Conservation (phyloP, 2,888 invertebrate species). For the Prosapia bicincta region DNA sequence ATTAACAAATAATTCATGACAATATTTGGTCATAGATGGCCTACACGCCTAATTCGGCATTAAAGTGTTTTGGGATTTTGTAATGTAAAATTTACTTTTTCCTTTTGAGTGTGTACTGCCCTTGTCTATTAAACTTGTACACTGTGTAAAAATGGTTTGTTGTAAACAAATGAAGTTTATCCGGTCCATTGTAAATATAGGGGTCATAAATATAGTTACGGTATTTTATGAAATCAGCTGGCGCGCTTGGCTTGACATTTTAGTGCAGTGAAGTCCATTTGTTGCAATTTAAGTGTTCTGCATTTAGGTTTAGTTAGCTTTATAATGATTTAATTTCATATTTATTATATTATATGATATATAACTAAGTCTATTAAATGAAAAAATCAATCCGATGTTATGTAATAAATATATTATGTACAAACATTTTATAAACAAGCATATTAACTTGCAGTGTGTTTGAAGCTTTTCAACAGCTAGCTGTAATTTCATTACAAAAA, state of each 20-base stretch:
- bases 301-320: not conserved
- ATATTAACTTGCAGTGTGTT: no score
- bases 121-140: not conserved
- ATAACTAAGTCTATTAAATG: no score
- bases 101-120: not conserved
- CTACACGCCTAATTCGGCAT: not conserved
- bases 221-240: not conserved
- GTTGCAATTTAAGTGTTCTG: not conserved
- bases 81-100: not conserved
- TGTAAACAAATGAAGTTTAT: not conserved
- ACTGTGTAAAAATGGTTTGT: not conserved
- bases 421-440: no score
- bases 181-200: not conserved
- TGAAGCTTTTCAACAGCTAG: no score
- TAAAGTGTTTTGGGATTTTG: not conserved
- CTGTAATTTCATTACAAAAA: no score
- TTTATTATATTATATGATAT: not conserved
- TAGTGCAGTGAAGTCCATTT: not conserved
- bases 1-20: not conserved
- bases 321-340: not conserved
- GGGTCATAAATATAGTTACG: not conserved
- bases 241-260: not conserved
- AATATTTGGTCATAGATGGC: not conserved
- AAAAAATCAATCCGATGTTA: no score
- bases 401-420: no score